Evolutionary conservation across 2,113 vertebrate genomes (phyloP).

Genomic region (Vidua chalybeata): DNA sequence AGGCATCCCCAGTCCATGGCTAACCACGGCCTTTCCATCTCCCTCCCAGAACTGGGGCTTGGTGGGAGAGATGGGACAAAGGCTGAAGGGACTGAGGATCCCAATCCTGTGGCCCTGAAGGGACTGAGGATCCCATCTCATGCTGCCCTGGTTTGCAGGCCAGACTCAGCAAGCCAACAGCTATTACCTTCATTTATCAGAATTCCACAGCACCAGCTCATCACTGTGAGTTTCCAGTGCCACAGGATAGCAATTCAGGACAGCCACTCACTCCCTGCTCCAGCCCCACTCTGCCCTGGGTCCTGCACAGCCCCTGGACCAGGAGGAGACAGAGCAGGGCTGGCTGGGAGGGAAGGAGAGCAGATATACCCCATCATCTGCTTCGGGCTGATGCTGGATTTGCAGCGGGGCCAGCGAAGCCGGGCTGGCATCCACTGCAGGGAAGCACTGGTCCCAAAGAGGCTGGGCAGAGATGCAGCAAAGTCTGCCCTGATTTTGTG

Average conservation of each 20-base stretch:
- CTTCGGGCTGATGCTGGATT: background rate
- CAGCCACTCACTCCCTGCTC: background rate
- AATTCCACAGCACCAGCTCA: background rate
- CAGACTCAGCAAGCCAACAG: background rate
- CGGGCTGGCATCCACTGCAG: background rate
- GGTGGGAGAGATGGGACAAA: background rate
- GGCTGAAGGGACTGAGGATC: background rate
- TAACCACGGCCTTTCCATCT: background rate
- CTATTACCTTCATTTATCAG: background rate
- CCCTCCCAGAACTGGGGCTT: background rate
- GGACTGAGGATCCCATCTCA: background rate
- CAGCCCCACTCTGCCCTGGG: rapidly evolving
- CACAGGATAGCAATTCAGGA: background rate
- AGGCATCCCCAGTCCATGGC: background rate
- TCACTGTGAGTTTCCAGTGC: background rate
- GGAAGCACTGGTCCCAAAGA: background rate
- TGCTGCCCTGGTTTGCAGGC: background rate
- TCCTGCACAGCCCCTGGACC: background rate
- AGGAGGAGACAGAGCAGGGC: background rate
- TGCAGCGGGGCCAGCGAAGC: background rate
- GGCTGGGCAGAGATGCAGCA: background rate
- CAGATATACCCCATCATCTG: background rate
- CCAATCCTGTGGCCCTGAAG: background rate
- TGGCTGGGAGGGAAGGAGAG: background rate
- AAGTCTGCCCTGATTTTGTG: constrained; percentile 41